These are phyloP conservation scores for Yponomeuta plumbellus DNA, from an alignment of 2,888 invertebrate species.

Conservation along the genomic window DNA sequence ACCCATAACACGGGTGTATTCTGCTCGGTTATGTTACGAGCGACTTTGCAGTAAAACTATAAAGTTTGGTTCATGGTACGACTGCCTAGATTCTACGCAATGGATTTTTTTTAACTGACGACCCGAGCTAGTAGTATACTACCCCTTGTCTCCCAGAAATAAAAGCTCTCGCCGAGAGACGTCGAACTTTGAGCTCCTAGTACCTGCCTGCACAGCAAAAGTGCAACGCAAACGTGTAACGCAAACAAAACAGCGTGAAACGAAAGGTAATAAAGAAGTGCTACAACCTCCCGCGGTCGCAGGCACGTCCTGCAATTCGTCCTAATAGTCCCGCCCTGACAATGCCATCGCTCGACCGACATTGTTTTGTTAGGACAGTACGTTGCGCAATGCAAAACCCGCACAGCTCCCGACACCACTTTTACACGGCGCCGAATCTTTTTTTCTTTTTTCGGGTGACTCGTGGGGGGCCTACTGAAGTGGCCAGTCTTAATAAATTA, in stretches of 20 bases:
- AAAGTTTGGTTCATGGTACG: too few species aligned
- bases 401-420: slow-evolving; percentile 7
- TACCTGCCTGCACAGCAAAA: slow-evolving; percentile 23
- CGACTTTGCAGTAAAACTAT: too few species aligned
- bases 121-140: too few species aligned
- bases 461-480: slow-evolving; percentile 62
- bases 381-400: slow-evolving; percentile 57
- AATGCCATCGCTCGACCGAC: slow-evolving; percentile 37
- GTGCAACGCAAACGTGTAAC: slow-evolving; percentile 42
- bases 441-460: slow-evolving; percentile 44
- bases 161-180: too few species aligned
- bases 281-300: slow-evolving; percentile 44
- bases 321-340: slow-evolving; percentile 63
- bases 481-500: slow-evolving; percentile 59
- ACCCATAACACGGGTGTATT: too few species aligned
- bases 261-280: slow-evolving; percentile 56
- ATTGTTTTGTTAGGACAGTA: slow-evolving; percentile 63
- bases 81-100: too few species aligned
- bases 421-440: slow-evolving; percentile 23
- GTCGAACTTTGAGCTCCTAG: too few species aligned
- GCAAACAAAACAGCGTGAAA: slow-evolving; percentile 61
- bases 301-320: slow-evolving; percentile 66
- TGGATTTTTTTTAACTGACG: too few species aligned
- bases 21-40: too few species aligned
- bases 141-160: too few species aligned